Conservation (phyloP, 2,797 vertebrate genomes). For the Amblyopsis hoosieri region DNA sequence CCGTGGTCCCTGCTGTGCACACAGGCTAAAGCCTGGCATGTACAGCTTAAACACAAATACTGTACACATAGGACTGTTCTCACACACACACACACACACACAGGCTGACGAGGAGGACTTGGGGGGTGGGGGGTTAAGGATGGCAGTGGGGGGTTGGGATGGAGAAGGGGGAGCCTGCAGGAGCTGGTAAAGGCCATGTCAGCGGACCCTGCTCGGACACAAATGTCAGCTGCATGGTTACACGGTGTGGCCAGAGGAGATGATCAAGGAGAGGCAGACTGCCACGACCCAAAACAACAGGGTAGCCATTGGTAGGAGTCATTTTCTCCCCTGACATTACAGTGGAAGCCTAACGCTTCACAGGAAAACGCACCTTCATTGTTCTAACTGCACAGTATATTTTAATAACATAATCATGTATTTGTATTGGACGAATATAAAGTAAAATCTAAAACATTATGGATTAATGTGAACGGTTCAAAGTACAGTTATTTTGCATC, state of each 20-base stretch:
- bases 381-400: too few relatives aligned
- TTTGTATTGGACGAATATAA: too few relatives aligned
- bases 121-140: constrained; percentile 42
- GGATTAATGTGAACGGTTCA: too few relatives aligned
- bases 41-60: constrained; percentile 54
- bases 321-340: neutral
- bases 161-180: constrained; percentile 51
- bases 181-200: constrained; percentile 71
- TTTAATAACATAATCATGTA: too few relatives aligned
- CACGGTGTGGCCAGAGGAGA: constrained; percentile 33
- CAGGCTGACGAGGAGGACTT: constrained; percentile 45
- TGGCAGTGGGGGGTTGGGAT: constrained; percentile 49
- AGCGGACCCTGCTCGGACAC: constrained; percentile 51
- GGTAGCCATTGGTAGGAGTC: neutral
- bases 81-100: constrained; percentile 5
- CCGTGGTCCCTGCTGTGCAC: constrained; percentile 50
- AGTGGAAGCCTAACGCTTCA: neutral
- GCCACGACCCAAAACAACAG: neutral
- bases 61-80: constrained; percentile 42
- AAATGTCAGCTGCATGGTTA: constrained; percentile 67
- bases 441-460: too few relatives aligned
- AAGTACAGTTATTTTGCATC: too few relatives aligned
- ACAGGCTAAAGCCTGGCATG: constrained; percentile 50
- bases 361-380: neutral
- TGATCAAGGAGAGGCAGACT: constrained; percentile 27